phyloP scores from a whole-genome alignment of 2,888 invertebrate species.

The Drosophila helvetica region DNA sequence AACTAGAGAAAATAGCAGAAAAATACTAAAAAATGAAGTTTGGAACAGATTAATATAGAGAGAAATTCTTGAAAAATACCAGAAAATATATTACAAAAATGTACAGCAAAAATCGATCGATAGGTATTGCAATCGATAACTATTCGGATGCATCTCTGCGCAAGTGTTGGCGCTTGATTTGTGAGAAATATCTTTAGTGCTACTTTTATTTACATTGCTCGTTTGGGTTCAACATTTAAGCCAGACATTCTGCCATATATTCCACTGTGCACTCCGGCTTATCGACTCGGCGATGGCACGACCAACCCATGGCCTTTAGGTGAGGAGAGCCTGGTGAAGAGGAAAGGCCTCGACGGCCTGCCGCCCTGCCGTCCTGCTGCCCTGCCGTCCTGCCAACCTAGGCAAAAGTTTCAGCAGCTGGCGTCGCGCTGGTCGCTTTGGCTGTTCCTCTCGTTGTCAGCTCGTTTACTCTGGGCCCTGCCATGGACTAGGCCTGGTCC shows the following conservation, averaged over 20 bases:
- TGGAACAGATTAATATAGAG: too few relatives aligned
- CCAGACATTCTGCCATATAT: not conserved
- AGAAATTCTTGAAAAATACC: too few relatives aligned
- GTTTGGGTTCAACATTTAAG: not conserved
- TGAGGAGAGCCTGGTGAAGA: not conserved
- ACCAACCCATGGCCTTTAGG: too few relatives aligned
- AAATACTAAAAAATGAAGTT: too few relatives aligned
- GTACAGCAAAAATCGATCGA: too few relatives aligned
- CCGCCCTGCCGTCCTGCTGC: not conserved
- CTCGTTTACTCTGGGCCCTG: conserved; percentile 5
- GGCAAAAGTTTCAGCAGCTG: conserved; percentile 50
- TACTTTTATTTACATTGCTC: too few relatives aligned
- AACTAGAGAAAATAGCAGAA: too few relatives aligned
- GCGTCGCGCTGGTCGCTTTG: conserved; percentile 22
- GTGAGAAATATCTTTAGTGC: too few relatives aligned
- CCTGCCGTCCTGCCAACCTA: not conserved
- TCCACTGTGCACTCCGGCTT: conserved; percentile 18
- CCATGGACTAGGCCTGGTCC: conserved; percentile 20
- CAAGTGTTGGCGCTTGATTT: too few relatives aligned
- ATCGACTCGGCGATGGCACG: conserved; percentile 2
- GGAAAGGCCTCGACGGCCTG: not conserved
- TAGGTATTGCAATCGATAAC: too few relatives aligned
- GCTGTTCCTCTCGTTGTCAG: conserved; percentile 26
- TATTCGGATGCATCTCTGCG: too few relatives aligned
- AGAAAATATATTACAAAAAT: too few relatives aligned